Evolutionary conservation across 2,797 vertebrate species (phyloP).

Genomic region (Onychomys leucogaster): DNA sequence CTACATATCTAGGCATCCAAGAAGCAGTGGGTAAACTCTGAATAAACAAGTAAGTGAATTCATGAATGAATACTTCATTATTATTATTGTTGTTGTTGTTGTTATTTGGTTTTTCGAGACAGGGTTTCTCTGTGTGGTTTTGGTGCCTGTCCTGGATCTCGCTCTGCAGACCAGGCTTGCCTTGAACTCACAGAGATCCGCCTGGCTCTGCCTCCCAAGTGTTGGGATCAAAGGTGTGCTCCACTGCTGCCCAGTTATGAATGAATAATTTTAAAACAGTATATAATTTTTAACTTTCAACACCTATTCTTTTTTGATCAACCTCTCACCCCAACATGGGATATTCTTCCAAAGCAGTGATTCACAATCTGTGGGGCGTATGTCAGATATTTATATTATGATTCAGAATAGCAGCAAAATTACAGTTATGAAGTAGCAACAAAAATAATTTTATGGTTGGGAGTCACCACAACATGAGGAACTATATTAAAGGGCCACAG

Average conservation of each 20-base stretch:
- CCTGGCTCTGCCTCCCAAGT: too few relatives aligned
- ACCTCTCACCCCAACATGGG: neutral
- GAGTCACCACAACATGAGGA: neutral
- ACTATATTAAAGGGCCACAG: neutral
- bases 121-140: too few relatives aligned
- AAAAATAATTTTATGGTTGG: neutral
- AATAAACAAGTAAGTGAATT: neutral
- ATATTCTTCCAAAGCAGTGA: neutral
- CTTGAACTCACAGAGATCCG: too few relatives aligned
- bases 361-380: neutral
- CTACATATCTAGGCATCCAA: neutral
- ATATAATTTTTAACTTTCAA: neutral
- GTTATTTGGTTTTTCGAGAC: too few relatives aligned
- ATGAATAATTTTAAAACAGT: neutral
- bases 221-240: too few relatives aligned
- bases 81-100: too few relatives aligned
- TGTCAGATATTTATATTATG: neutral
- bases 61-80: neutral
- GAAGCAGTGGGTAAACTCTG: neutral
- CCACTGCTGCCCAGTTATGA: too few relatives aligned
- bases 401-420: neutral
- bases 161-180: too few relatives aligned
- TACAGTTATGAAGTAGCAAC: neutral
- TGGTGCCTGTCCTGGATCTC: too few relatives aligned
- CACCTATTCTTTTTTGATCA: slow-evolving; percentile 23